Percentiles rank a stretch among this genome's conserved stretches.
These are phyloP conservation scores for Euglossa dilemma DNA, from an alignment of 1,140 invertebrate genomes.

Conservation along the genomic window DNA sequence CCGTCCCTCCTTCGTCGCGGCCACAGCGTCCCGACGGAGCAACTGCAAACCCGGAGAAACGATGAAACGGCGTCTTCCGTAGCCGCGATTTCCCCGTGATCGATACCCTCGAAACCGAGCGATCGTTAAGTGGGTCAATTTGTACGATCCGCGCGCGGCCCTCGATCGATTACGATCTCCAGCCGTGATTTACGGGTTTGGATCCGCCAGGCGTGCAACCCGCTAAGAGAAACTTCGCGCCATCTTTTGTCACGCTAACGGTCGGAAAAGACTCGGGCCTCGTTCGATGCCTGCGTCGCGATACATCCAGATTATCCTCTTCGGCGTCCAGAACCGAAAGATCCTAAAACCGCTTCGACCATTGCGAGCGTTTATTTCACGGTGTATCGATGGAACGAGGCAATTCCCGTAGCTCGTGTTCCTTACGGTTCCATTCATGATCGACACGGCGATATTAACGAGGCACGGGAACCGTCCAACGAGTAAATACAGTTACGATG, in stretches of 20 bases:
- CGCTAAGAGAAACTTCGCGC: conserved; percentile 48
- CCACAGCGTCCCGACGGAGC: neutral
- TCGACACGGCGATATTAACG: neutral
- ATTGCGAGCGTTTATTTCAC: conserved; percentile 6
- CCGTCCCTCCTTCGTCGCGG: neutral
- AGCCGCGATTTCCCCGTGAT: conserved; percentile 26
- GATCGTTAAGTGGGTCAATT: conserved; percentile 63
- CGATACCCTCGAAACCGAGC: conserved; percentile 31
- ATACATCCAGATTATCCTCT: conserved; percentile 4
- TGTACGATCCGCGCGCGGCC: conserved; percentile 34
- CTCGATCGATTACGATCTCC: conserved; percentile 63
- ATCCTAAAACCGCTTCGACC: neutral
- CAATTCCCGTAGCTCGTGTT: too few relatives aligned
- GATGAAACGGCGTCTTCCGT: neutral
- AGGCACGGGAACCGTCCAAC: neutral
- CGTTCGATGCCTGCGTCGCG: conserved; percentile 23
- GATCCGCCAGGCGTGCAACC: conserved; percentile 29
- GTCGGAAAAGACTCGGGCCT: neutral
- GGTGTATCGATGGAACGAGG: too few relatives aligned
- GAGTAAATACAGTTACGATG: neutral
- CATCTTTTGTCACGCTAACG: conserved; percentile 57
- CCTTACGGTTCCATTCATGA: too few relatives aligned
- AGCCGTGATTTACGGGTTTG: conserved; percentile 54
- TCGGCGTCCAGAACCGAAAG: neutral
- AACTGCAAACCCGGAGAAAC: neutral